Evolutionary conservation across 2,888 invertebrate genomes (phyloP).

Genomic region (Flexamia atlantica): DNA sequence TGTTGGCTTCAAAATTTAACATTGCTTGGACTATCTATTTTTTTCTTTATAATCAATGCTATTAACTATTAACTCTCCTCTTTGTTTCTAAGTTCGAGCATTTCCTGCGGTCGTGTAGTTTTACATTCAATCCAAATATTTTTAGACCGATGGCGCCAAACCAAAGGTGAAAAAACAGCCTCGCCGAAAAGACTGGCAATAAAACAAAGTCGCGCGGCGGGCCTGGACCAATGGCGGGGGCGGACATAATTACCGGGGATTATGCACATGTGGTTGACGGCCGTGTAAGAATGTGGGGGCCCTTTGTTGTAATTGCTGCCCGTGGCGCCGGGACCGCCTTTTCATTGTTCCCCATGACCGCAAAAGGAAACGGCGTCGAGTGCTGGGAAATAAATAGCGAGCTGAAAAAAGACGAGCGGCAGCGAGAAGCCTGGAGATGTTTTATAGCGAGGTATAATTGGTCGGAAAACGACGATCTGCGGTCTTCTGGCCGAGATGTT

Average conservation of each 20-base stretch:
- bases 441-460: slow-evolving; percentile 60
- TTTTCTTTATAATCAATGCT: no score
- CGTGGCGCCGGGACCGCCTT: slow-evolving; percentile 51
- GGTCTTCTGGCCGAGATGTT: slow-evolving; percentile 31
- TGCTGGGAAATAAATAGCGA: slow-evolving; percentile 62
- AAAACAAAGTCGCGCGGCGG: background rate
- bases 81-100: no score
- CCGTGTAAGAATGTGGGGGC: slow-evolving; percentile 34
- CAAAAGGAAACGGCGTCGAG: slow-evolving; percentile 60
- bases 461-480: background rate
- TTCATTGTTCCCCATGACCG: slow-evolving; percentile 55
- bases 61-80: no score
- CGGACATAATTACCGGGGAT: slow-evolving; percentile 25
- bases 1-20: no score
- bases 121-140: no score
- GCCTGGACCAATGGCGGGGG: slow-evolving; percentile 12
- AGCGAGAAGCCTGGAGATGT: slow-evolving; percentile 50
- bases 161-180: background rate
- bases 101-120: no score
- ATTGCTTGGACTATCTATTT: no score
- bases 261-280: slow-evolving; percentile 39
- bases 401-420: slow-evolving; percentile 57
- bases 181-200: background rate
- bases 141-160: background rate
- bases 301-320: slow-evolving; percentile 27